Conservation (phyloP, 2,888 invertebrate species). For the Frankliniella fusca region DNA sequence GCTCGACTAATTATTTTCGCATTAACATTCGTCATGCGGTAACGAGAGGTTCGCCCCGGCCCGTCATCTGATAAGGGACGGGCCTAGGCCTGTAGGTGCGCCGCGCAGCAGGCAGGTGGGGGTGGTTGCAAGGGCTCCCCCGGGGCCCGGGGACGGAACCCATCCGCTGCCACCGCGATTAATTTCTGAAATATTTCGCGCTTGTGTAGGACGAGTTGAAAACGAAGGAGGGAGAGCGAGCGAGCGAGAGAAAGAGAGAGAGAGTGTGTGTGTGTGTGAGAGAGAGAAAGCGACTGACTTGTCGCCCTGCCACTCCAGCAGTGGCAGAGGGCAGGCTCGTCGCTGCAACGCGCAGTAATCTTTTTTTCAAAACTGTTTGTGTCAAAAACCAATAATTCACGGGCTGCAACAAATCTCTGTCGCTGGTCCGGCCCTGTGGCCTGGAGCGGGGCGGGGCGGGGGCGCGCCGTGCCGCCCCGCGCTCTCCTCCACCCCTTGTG, state of each 20-base stretch:
- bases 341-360: background rate
- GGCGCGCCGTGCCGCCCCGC: background rate
- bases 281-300: background rate
- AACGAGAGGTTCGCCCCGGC: background rate
- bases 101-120: too few species aligned
- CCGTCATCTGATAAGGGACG: background rate
- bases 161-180: too few species aligned
- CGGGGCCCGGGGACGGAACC: too few species aligned
- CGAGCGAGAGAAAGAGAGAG: background rate
- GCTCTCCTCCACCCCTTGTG: too few species aligned
- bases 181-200: too few species aligned
- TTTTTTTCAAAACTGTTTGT: constrained; percentile 16
- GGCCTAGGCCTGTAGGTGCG: background rate
- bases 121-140: too few species aligned
- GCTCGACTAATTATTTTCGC: constrained; percentile 15
- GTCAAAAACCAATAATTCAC: constrained; percentile 26
- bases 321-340: too few species aligned
- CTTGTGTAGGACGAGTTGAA: too few species aligned
- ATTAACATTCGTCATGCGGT: constrained; percentile 25
- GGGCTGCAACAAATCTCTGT: constrained; percentile 18
- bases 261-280: too few species aligned
- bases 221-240: too few species aligned
- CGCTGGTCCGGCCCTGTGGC: background rate
- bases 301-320: background rate
- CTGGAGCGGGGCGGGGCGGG: background rate